Percentiles rank a stretch among this genome's conserved stretches.
Conservation (phyloP, 2,888 invertebrate genomes). For the Drosophila planitibia region DNA sequence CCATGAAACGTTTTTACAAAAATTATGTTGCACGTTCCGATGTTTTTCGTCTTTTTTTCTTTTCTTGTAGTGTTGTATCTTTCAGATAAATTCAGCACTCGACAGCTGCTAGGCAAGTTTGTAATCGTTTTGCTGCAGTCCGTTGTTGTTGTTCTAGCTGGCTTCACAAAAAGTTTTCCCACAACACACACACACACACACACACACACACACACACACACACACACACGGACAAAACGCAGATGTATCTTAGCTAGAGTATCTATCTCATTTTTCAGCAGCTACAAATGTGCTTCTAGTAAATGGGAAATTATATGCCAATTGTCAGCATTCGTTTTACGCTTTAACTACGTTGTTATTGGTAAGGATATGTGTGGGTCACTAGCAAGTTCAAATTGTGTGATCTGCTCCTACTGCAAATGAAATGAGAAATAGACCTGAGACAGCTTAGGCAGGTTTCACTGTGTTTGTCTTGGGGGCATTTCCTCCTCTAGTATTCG, state of each 20-base stretch:
- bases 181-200: slow-evolving; percentile 49
- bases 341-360: not conserved
- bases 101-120: slow-evolving; percentile 64
- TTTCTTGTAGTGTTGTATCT: slow-evolving; percentile 31
- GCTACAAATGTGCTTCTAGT: not conserved
- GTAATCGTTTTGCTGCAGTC: slow-evolving; percentile 49
- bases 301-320: not conserved
- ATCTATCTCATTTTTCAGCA: not conserved
- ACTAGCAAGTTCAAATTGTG: not conserved
- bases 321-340: not conserved
- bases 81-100: slow-evolving; percentile 51
- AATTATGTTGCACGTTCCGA: slow-evolving; percentile 49
- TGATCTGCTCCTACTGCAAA: not conserved
- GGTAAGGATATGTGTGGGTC: not conserved
- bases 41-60: slow-evolving; percentile 20
- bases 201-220: slow-evolving; percentile 13
- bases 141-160: slow-evolving; percentile 31
- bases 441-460: slow-evolving; percentile 3
- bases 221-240: not conserved
- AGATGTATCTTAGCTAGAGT: not conserved
- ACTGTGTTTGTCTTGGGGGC: slow-evolving; percentile 50
- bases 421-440: not conserved
- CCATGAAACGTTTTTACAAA: slow-evolving; percentile 27
- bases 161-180: slow-evolving; percentile 64
- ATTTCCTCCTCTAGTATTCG: slow-evolving; percentile 58